These are phyloP conservation scores for Pelodiscus sinensis DNA, from an alignment of 2,113 vertebrate species.

Conservation along the genomic window DNA sequence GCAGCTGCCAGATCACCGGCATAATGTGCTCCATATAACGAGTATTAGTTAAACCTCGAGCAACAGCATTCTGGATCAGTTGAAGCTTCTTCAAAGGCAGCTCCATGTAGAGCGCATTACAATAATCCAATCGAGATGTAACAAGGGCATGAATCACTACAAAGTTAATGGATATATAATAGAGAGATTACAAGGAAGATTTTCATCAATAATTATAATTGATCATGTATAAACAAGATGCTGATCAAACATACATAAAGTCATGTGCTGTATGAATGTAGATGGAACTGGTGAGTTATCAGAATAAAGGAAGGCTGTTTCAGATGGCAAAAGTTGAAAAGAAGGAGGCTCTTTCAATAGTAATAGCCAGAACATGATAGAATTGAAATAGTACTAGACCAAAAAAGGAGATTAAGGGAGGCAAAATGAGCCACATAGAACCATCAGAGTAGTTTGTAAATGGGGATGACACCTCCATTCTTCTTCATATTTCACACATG, in stretches of 20 bases:
- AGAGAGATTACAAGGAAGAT: background rate
- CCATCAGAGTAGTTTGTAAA: background rate
- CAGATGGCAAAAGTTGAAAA: background rate
- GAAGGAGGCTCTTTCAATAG: background rate
- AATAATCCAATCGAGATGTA: too few species aligned
- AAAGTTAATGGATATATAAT: background rate
- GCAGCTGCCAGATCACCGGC: too few species aligned
- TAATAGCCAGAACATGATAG: background rate
- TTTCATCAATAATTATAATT: background rate
- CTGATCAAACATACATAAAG: background rate
- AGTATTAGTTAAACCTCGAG: too few species aligned
- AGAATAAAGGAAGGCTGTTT: background rate
- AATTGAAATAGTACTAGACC: background rate
- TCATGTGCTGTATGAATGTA: background rate
- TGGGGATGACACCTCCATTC: background rate
- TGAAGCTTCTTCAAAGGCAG: too few species aligned
- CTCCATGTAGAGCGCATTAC: too few species aligned
- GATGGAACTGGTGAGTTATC: background rate
- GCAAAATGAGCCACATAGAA: background rate
- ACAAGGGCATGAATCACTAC: background rate
- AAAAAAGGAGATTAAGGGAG: rapidly evolving
- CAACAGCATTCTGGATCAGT: too few species aligned
- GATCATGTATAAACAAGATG: background rate
- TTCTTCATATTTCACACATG: background rate
- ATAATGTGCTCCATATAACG: too few species aligned